Evolutionary conservation across 1,140 invertebrate genomes (phyloP), one percentile per base, ranked within the genome.

Genomic region (Drosophila sp.): DNA sequence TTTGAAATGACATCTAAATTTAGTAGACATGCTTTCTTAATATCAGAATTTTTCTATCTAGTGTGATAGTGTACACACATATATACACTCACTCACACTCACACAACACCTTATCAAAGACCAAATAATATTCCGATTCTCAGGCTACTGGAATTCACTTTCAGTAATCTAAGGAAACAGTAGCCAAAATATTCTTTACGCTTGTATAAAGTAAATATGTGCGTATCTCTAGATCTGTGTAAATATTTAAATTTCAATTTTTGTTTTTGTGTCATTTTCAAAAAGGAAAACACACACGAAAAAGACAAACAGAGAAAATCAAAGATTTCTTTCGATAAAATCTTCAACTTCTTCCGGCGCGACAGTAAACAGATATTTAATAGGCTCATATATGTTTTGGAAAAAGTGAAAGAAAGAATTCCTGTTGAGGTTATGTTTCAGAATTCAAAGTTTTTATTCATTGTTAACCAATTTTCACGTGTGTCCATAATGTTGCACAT

Each of bases 181-280:
- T 84, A 87, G 81, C 80, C 69, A 86, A 84, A 84, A 84, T 64
- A 62, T 75, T 74, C 78, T 78, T 87, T 75, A 81, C 70, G 69
- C 45, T 72, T 50, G 27, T 48, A 63, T 70, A 74, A 72, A 50
- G 62, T 69, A 81, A 81, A 86, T 84, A 78, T 62, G 51, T 80
- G 59, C 46, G 53, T 87, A 78, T 81, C 71, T 62, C 18, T 70
- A 41, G 54, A 72, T 78, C 78, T 78, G 74, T 64, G 81, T 87
- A 87, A 84, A 84, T 84, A 87, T 84, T 84, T 84, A 78, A 87
- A 86, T 84, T 45, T 70, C 38, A 43, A 16, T 57, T 53, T 53
- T 46, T 40, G 53, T 59, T 76, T 61, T 51, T 71, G 46, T 78
- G 43, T 63, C 74, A 82, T 65, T 77, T 77, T 67, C 34, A 21